Evolutionary conservation across 2,888 invertebrate species (phyloP).

Genomic region (Cosmopolites sordidus): DNA sequence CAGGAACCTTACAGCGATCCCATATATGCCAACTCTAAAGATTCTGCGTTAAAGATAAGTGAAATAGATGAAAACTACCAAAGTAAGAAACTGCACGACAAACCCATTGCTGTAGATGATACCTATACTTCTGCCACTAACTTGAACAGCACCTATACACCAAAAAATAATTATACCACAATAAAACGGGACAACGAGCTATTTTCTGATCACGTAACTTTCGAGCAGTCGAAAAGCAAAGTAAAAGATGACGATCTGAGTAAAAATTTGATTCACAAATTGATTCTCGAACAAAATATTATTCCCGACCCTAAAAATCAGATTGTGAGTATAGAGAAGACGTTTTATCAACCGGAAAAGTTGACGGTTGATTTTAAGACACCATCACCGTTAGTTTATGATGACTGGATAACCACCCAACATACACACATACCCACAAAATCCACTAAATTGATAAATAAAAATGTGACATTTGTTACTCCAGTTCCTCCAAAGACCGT

Average conservation of each 20-base stretch:
- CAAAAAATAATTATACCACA: constrained; percentile 14
- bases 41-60: neutral
- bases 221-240: constrained; percentile 22
- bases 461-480: neutral
- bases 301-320: constrained; percentile 20
- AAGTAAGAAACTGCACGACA: constrained; percentile 31
- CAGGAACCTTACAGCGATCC: neutral
- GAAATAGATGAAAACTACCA: constrained; percentile 39
- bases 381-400: constrained; percentile 38
- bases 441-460: constrained; percentile 4
- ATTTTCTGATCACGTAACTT: constrained; percentile 18
- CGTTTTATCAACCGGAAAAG: constrained; percentile 5
- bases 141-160: constrained; percentile 36
- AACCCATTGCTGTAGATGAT: constrained; percentile 51
- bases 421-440: neutral
- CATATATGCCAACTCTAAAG: neutral
- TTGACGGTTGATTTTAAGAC: constrained; percentile 5
- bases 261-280: constrained; percentile 48
- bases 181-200: constrained; percentile 36
- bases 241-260: constrained; percentile 12
- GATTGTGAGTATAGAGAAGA: constrained; percentile 26
- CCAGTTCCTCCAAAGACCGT: constrained; percentile 54
- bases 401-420: constrained; percentile 31
- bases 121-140: constrained; percentile 51
- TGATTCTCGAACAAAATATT: constrained; percentile 29